Conservation (phyloP, 92 coral and sea anemone genomes). For the Blastomussa wellsi region DNA sequence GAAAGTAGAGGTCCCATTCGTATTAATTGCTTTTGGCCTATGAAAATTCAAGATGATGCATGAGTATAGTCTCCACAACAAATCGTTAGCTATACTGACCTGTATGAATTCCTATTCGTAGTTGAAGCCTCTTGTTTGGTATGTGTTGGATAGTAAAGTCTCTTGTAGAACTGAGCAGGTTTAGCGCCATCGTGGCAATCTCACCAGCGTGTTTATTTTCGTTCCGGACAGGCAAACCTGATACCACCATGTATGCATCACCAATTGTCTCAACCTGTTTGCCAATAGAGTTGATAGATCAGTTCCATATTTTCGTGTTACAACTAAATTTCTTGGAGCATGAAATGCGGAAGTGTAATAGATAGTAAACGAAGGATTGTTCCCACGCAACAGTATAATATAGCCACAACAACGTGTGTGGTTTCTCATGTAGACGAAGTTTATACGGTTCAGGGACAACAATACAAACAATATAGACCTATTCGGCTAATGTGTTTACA, state of each 20-base stretch:
- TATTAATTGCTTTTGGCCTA: too few relatives aligned
- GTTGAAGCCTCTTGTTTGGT: slow-evolving; percentile 65
- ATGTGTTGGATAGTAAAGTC: slow-evolving; percentile 66
- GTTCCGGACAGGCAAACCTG: slow-evolving; percentile 83
- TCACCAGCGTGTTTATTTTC: slow-evolving; percentile 78
- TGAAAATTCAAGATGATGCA: too few relatives aligned
- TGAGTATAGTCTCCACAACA: not conserved
- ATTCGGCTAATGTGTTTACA: too few relatives aligned
- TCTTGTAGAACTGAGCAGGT: slow-evolving; percentile 57
- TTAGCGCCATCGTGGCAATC: slow-evolving; percentile 81
- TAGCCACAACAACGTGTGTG: too few relatives aligned
- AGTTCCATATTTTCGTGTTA: not conserved
- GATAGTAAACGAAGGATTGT: not conserved
- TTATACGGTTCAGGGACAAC: too few relatives aligned
- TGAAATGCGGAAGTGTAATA: not conserved
- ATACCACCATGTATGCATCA: slow-evolving; percentile 92
- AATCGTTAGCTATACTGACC: slow-evolving; percentile 38
- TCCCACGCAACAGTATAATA: not conserved
- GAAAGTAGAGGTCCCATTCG: too few relatives aligned
- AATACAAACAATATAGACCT: too few relatives aligned
- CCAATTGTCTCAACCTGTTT: slow-evolving; percentile 87
- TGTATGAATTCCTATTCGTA: slow-evolving; percentile 79
- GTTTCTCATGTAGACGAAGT: too few relatives aligned
- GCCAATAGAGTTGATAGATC: not conserved
- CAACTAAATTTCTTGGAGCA: not conserved